A percentile compares a stretch with the other conserved stretches of the same genome.
These are phyloP conservation scores for Mythimna pallens DNA, from an alignment of 2,888 invertebrate genomes.

Conservation along the genomic window DNA sequence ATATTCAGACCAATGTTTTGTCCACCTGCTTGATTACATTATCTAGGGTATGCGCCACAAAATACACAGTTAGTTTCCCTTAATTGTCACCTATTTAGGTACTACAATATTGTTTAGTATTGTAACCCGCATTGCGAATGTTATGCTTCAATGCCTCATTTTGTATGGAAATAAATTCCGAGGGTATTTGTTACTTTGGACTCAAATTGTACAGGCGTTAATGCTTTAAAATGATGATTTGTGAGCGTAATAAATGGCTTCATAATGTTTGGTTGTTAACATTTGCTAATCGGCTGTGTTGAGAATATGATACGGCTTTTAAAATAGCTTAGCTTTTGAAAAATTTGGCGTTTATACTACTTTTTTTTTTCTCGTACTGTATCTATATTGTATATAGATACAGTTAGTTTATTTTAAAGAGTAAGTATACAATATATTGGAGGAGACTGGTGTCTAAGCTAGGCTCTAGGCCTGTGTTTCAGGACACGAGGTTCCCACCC, in stretches of 20 bases:
- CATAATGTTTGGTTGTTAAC: constrained; percentile 43
- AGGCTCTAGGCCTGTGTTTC: too few species aligned
- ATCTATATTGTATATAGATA: too few species aligned
- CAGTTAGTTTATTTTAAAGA: too few species aligned
- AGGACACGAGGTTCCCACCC: too few species aligned
- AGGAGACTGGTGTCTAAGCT: too few species aligned
- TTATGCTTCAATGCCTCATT: constrained; percentile 47
- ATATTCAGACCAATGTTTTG: constrained; percentile 10
- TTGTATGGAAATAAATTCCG: constrained; percentile 54
- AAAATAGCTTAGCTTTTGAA: constrained; percentile 12
- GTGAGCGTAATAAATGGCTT: constrained; percentile 56
- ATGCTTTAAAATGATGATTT: constrained; percentile 55
- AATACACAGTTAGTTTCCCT: constrained; percentile 25
- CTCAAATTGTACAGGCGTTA: constrained; percentile 45
- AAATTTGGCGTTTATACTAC: neutral
- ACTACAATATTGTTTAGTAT: constrained; percentile 33
- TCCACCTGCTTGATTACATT: constrained; percentile 39
- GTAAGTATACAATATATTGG: too few species aligned
- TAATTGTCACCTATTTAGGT: constrained; percentile 50
- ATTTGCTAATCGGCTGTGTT: constrained; percentile 40
- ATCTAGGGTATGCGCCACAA: constrained; percentile 28
- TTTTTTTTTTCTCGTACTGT: too few species aligned
- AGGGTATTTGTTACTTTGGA: constrained; percentile 53
- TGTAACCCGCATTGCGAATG: constrained; percentile 21
- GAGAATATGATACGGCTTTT: constrained; percentile 21